phyloP scores from a whole-genome alignment of 30 jellyfish, hydroid and myxozoan species.

The Haliclystus octoradiatus region DNA sequence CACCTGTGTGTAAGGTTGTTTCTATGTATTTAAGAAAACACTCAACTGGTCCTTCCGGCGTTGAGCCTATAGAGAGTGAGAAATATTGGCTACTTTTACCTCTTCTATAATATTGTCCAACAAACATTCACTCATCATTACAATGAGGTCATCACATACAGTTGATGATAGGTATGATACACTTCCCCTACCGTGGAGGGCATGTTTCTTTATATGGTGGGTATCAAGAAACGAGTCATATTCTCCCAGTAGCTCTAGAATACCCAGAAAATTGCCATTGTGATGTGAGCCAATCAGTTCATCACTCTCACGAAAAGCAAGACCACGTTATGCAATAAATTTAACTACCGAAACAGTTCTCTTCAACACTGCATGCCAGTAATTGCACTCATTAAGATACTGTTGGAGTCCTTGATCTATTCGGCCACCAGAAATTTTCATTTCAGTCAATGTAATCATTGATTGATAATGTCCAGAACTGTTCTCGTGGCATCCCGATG shows the following conservation, averaged over 20 bases:
- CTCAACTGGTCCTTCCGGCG: slow-evolving; percentile 44
- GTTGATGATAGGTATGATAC: slow-evolving; percentile 34
- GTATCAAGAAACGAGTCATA: slow-evolving; percentile 41
- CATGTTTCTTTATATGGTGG: slow-evolving; percentile 29
- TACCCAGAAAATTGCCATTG: slow-evolving; percentile 36
- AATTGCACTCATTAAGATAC: slow-evolving; percentile 22
- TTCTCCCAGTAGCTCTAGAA: slow-evolving; percentile 24
- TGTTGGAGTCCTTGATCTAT: slow-evolving; percentile 29
- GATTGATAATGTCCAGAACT: no score
- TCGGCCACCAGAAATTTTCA: no score
- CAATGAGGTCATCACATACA: slow-evolving; percentile 20
- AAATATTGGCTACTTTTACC: slow-evolving; percentile 18
- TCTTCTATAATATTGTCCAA: slow-evolving; percentile 2
- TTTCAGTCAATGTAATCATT: no score
- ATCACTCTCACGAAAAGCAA: slow-evolving; percentile 34
- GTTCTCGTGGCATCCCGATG: no score
- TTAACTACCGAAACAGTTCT: slow-evolving; percentile 26
- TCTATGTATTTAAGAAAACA: slow-evolving; percentile 21
- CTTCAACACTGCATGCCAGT: slow-evolving; percentile 19
- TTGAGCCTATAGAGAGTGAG: slow-evolving; percentile 38
- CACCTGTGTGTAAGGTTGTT: slow-evolving; percentile 28
- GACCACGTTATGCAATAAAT: slow-evolving; percentile 33
- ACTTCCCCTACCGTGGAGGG: slow-evolving; percentile 5
- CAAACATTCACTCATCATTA: slow-evolving; percentile 13
- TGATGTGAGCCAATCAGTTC: slow-evolving; percentile 23